A percentile compares a stretch with the other conserved stretches of the same genome.
These are phyloP conservation scores for Phoxinus dragarum DNA, from an alignment of 2,797 vertebrate species.

Conservation along the genomic window DNA sequence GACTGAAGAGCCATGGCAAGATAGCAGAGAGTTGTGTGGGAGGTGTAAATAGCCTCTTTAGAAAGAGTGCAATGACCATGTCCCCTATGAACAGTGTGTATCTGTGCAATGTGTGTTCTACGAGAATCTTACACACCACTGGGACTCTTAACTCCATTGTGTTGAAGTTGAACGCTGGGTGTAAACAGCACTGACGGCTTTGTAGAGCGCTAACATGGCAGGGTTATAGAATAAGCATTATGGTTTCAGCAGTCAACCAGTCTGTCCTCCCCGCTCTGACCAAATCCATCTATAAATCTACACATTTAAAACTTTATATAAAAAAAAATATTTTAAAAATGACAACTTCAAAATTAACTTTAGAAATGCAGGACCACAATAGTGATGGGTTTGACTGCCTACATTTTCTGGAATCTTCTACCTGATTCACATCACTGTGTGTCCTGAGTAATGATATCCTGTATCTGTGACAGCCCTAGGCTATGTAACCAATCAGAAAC, in stretches of 20 bases:
- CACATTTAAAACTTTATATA: neutral
- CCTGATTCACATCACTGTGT: neutral
- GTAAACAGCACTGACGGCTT: slow-evolving; percentile 32
- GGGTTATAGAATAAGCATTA: slow-evolving; percentile 7
- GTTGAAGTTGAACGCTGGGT: slow-evolving; percentile 15
- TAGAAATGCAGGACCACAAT: neutral
- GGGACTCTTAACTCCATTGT: slow-evolving; percentile 21
- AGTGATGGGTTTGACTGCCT: neutral
- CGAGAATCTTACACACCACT: neutral
- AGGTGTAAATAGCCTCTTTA: slow-evolving; percentile 54
- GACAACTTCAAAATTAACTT: neutral
- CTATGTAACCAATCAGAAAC: neutral
- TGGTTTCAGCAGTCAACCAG: slow-evolving; percentile 7
- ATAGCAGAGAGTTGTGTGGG: slow-evolving; percentile 57
- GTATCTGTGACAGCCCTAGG: neutral
- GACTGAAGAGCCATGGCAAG: slow-evolving; percentile 55
- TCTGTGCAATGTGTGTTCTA: slow-evolving; percentile 3
- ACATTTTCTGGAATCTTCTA: neutral
- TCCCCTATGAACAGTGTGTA: slow-evolving; percentile 8
- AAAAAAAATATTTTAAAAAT: neutral
- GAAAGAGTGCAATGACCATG: slow-evolving; percentile 6
- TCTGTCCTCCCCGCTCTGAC: neutral
- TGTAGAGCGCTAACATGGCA: slow-evolving; percentile 28
- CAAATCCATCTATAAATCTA: neutral
- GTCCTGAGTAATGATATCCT: slow-evolving; percentile 1